These are phyloP conservation scores for Abramis brama DNA, from an alignment of 2,113 vertebrate species.

Conservation along the genomic window DNA sequence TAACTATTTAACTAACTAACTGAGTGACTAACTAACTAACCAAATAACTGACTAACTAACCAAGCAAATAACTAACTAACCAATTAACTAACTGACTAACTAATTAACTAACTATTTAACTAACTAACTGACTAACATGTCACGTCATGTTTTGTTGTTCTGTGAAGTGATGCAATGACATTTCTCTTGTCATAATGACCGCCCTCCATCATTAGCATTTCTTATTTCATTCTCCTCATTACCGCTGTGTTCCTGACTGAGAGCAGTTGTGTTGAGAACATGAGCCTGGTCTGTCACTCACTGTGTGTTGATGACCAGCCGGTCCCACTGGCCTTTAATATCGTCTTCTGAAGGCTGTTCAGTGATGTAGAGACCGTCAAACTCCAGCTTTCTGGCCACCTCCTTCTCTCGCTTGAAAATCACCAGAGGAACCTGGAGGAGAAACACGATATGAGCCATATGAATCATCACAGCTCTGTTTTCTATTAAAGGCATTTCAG, in stretches of 20 bases:
- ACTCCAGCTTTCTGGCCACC: slow-evolving; percentile 94
- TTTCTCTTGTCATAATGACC: background rate
- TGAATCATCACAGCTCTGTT: background rate
- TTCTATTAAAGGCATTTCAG: background rate
- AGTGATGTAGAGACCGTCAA: slow-evolving; percentile 95
- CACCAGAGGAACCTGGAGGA: slow-evolving; percentile 87
- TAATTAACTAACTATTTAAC: no score
- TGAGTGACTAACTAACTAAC: accelerated
- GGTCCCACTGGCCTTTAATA: slow-evolving; percentile 97
- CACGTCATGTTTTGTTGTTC: no score
- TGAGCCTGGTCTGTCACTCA: slow-evolving; percentile 74
- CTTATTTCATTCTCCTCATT: background rate
- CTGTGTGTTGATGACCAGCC: slow-evolving; percentile 97
- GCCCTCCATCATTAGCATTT: background rate
- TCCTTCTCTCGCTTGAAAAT: slow-evolving; percentile 98
- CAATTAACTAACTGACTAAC: no score
- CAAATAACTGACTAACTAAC: no score
- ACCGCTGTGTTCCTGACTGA: background rate
- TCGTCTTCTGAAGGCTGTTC: slow-evolving; percentile 97
- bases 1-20: no score
- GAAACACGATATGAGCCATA: background rate
- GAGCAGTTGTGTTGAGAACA: background rate
- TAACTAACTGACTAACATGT: no score
- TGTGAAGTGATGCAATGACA: background rate
- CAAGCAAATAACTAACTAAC: no score